Evolutionary conservation across 2,113 vertebrate species (phyloP).

Genomic region (Ursus arctos): DNA sequence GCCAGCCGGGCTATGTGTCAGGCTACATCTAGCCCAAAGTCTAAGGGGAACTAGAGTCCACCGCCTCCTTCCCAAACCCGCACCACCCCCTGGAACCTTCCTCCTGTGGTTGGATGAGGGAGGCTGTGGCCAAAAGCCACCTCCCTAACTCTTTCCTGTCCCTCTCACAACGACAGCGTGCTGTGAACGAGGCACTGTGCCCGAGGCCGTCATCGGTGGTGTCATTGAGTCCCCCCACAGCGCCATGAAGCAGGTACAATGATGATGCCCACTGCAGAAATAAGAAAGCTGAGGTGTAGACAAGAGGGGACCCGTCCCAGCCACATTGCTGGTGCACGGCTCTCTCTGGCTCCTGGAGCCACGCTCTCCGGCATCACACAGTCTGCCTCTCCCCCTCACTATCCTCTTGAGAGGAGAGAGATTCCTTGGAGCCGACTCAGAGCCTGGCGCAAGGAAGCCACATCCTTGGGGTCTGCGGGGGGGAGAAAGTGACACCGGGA

Average conservation of each 20-base stretch:
- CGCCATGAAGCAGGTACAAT: not conserved
- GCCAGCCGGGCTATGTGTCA: not conserved
- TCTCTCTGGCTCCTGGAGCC: not conserved
- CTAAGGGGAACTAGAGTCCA: not conserved
- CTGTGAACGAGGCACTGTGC: not conserved
- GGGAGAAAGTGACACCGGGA: conserved; percentile 57
- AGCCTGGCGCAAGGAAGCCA: conserved; percentile 11
- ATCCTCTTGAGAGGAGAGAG: not conserved
- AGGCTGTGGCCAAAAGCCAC: not conserved
- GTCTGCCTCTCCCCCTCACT: not conserved
- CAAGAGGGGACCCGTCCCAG: not conserved
- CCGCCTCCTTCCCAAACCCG: not conserved
- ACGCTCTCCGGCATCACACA: not conserved
- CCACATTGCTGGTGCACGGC: not conserved
- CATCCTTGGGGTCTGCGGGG: conserved; percentile 20
- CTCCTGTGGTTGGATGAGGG: not conserved
- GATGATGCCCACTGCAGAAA: not conserved
- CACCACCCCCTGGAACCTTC: not conserved
- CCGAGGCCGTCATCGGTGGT: not conserved
- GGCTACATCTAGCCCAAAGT: not conserved
- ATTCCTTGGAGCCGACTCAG: conserved; percentile 71
- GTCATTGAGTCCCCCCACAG: not conserved
- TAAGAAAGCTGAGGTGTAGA: not conserved
- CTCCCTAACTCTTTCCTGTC: not conserved
- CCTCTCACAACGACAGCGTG: not conserved